Conservation (phyloP, 2,113 vertebrate genomes). For the Spheniscus mendiculus region DNA sequence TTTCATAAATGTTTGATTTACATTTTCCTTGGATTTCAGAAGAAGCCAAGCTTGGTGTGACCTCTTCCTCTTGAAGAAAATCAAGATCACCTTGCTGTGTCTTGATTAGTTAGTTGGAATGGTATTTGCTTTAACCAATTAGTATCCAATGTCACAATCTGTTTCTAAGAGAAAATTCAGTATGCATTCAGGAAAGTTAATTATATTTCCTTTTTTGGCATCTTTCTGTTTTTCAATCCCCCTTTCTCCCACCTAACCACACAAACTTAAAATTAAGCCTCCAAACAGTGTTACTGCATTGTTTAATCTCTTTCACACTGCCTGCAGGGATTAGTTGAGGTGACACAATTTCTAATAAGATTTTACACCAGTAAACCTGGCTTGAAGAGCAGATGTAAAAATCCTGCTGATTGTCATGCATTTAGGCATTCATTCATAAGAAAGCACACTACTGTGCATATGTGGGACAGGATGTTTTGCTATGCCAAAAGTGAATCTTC, state of each 20-base stretch:
- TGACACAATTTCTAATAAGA: conserved; percentile 50
- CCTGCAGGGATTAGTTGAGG: conserved; percentile 29
- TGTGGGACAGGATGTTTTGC: conserved; percentile 33
- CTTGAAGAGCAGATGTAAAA: conserved; percentile 42
- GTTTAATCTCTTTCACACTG: not conserved
- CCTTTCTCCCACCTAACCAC: not conserved
- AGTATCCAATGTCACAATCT: not conserved
- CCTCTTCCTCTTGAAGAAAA: conserved; percentile 12
- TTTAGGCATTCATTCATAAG: conserved; percentile 63
- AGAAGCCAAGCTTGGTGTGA: not conserved
- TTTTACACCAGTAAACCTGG: conserved; percentile 25
- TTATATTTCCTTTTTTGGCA: not conserved
- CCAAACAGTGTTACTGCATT: not conserved
- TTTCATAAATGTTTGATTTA: not conserved
- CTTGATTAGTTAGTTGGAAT: not conserved
- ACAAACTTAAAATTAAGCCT: not conserved
- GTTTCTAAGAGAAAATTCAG: not conserved
- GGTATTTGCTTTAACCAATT: not conserved
- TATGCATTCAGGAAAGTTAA: not conserved
- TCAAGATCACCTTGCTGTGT: not conserved
- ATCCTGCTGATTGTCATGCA: not conserved
- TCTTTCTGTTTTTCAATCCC: not conserved
- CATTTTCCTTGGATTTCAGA: not conserved
- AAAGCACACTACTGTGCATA: conserved; percentile 23
- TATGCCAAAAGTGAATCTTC: conserved; percentile 39